A percentile compares a stretch with the other conserved stretches of the same genome.
Evolutionary conservation across 2,797 vertebrate species (phyloP).

Genomic region (Huso huso): DNA sequence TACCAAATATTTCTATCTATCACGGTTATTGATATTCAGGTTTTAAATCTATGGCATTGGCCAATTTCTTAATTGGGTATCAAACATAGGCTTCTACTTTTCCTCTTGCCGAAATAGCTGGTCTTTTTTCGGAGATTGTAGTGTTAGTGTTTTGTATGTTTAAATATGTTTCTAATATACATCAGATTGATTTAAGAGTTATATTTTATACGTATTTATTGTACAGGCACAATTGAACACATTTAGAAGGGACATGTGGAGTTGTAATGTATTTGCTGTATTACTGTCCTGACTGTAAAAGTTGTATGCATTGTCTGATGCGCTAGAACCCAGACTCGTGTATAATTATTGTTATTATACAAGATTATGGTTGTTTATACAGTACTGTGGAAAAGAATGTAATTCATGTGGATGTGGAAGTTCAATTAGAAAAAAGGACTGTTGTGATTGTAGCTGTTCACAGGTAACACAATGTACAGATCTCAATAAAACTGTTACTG

Average conservation of each 20-base stretch:
- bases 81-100: conserved; percentile 36
- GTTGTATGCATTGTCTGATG: conserved; percentile 31
- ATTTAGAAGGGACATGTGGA: conserved; percentile 57
- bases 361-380: conserved; percentile 34
- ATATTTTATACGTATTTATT: conserved; percentile 99
- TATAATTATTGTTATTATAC: conserved; percentile 39
- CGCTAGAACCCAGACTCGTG: conserved; percentile 27
- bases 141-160: conserved; percentile 72
- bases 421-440: too few species aligned
- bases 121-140: conserved; percentile 83
- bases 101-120: conserved; percentile 80
- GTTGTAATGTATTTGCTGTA: conserved; percentile 46
- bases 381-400: conserved; percentile 46
- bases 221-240: conserved; percentile 63
- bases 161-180: conserved; percentile 66
- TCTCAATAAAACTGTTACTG: too few species aligned
- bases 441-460: too few species aligned
- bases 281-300: conserved; percentile 52
- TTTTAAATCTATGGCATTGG: conserved; percentile 9
- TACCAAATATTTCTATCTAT: conserved; percentile 5
- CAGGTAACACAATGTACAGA: too few species aligned
- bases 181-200: conserved; percentile 71
- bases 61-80: conserved; percentile 31
- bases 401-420: conserved; percentile 40
- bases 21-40: conserved; percentile 1